A percentile compares a stretch with the other conserved stretches of the same genome.
phyloP scores from a whole-genome alignment of 2,888 invertebrate species.

The Dyspetes luteomarginatus region DNA sequence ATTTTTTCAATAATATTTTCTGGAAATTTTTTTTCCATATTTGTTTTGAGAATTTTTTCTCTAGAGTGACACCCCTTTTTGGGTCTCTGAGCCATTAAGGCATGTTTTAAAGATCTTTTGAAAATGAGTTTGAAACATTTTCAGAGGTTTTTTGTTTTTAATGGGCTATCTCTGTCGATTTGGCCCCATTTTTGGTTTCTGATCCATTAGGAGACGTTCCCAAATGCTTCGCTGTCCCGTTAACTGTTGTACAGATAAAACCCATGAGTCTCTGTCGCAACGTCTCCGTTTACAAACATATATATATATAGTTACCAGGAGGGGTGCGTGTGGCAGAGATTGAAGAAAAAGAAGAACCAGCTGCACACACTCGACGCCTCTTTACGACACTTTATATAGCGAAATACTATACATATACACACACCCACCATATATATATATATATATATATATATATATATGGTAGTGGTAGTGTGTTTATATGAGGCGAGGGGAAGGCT shows the following conservation, averaged over 20 bases:
- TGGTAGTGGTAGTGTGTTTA: not conserved
- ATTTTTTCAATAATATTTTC: no score
- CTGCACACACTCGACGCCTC: slow-evolving; percentile 51
- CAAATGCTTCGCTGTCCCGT: slow-evolving; percentile 29
- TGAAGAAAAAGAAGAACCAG: slow-evolving; percentile 40
- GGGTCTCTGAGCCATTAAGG: no score
- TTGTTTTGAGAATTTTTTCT: no score
- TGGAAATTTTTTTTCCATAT: no score
- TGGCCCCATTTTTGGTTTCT: no score
- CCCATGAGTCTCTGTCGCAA: slow-evolving; percentile 9
- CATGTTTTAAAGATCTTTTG: no score
- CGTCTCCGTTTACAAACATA: slow-evolving; percentile 39
- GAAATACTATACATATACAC: slow-evolving; percentile 20
- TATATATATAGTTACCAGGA: not conserved
- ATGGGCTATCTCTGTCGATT: no score
- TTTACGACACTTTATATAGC: slow-evolving; percentile 21
- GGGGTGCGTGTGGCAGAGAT: slow-evolving; percentile 38
- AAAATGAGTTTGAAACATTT: no score
- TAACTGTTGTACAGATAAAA: slow-evolving; percentile 40
- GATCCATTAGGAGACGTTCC: slow-evolving; percentile 24
- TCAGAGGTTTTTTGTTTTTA: no score
- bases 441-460: no score
- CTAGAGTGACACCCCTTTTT: no score
- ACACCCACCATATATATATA: no score
- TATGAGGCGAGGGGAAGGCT: not conserved